phyloP scores from a whole-genome alignment of 2,888 invertebrate species.

The Apeira syringaria region DNA sequence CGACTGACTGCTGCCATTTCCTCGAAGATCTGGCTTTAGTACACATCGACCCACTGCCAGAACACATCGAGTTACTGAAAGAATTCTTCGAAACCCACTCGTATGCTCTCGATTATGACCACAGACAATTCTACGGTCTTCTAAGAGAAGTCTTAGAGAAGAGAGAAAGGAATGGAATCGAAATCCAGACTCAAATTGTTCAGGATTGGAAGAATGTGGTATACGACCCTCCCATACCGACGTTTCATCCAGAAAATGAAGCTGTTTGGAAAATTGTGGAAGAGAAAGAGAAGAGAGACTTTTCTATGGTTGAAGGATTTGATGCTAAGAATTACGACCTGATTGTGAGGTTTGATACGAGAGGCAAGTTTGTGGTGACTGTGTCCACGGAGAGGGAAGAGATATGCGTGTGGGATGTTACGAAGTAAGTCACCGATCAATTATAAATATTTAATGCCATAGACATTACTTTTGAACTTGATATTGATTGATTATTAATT shows the following conservation, averaged over 20 bases:
- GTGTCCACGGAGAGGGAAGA: conserved; percentile 89
- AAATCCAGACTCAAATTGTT: conserved; percentile 62
- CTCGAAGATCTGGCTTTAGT: conserved; percentile 89
- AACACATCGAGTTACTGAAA: conserved; percentile 83
- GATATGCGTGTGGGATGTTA: conserved; percentile 92
- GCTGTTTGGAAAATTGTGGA: conserved; percentile 65
- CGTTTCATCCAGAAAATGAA: conserved; percentile 83
- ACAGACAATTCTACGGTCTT: conserved; percentile 91
- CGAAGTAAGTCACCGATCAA: conserved; percentile 65
- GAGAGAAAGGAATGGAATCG: conserved; percentile 55
- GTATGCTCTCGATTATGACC: conserved; percentile 90
- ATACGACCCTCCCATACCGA: conserved; percentile 83
- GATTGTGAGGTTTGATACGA: conserved; percentile 85
- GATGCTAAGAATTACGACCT: conserved; percentile 83
- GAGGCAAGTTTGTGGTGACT: conserved; percentile 89
- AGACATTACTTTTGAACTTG: too few species aligned
- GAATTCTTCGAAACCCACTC: conserved; percentile 89
- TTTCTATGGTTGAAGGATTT: conserved; percentile 63
- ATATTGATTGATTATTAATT: too few species aligned
- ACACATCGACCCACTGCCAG: conserved; percentile 71
- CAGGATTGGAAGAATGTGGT: conserved; percentile 72
- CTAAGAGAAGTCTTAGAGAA: conserved; percentile 65
- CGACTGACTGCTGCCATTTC: conserved; percentile 89
- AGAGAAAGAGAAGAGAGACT: conserved; percentile 55
- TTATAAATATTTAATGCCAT: too few species aligned